Evolutionary conservation across 2,888 invertebrate species (phyloP).

Genomic region (Eumacrocentrus americanus): DNA sequence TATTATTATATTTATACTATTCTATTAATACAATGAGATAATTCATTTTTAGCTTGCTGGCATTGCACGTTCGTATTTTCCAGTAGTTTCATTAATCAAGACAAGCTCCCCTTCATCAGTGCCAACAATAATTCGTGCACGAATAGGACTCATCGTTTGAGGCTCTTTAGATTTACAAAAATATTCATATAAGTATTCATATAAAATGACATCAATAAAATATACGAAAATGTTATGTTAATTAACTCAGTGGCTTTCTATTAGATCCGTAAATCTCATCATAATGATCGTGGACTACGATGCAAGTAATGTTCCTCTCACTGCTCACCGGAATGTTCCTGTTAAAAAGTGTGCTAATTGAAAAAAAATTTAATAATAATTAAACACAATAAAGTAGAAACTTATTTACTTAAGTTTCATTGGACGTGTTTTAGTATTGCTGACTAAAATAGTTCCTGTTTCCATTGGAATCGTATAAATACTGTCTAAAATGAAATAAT

Average conservation of each 20-base stretch:
- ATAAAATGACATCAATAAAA: neutral
- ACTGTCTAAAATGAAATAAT: constrained; percentile 29
- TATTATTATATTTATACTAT: neutral
- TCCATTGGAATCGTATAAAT: constrained; percentile 39
- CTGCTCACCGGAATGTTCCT: constrained; percentile 41
- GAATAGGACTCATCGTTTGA: constrained; percentile 34
- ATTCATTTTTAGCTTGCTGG: constrained; percentile 17
- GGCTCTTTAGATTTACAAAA: constrained; percentile 28
- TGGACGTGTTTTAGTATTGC: constrained; percentile 36
- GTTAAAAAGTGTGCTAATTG: constrained; percentile 15
- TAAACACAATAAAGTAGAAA: neutral
- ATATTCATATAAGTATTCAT: neutral
- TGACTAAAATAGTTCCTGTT: constrained; percentile 42
- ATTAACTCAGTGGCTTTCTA: constrained; percentile 29
- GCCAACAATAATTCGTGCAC: constrained; percentile 40
- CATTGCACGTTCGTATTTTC: constrained; percentile 35
- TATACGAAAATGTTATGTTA: neutral
- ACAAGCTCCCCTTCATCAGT: constrained; percentile 40
- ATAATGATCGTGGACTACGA: constrained; percentile 41
- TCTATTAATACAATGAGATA: neutral
- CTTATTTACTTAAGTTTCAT: constrained; percentile 39
- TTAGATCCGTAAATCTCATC: constrained; percentile 33
- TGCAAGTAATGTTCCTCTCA: constrained; percentile 39
- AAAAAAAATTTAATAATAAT: neutral
- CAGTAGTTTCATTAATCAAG: constrained; percentile 37